Evolutionary conservation across 2,113 vertebrate species (phyloP).

Genomic region (Isichthys henryi): DNA sequence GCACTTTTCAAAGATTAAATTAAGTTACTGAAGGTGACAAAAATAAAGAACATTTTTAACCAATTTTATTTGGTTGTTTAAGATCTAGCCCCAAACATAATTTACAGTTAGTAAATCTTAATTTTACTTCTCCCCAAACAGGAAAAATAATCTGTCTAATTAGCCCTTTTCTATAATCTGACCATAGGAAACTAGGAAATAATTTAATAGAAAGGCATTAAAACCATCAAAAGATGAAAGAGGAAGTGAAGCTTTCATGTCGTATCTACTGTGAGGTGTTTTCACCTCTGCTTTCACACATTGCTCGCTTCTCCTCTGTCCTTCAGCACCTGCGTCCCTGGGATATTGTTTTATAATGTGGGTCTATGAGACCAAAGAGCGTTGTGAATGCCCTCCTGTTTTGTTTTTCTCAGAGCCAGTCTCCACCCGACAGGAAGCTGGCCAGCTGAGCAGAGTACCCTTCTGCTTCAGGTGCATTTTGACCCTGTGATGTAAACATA

Average conservation of each 20-base stretch:
- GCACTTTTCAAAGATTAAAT: background rate
- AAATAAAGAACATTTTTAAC: background rate
- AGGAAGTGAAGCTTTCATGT: background rate
- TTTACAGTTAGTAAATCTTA: background rate
- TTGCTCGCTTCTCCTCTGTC: background rate
- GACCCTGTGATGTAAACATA: constrained; percentile 9
- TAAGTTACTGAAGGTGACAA: background rate
- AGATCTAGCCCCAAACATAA: background rate
- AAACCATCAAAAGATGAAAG: background rate
- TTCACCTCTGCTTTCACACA: background rate
- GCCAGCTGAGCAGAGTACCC: background rate
- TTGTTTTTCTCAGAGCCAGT: background rate
- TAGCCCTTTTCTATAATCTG: background rate
- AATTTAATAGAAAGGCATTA: background rate
- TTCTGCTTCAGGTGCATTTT: background rate
- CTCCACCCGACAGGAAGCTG: background rate
- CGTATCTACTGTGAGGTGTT: background rate
- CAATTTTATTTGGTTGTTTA: background rate
- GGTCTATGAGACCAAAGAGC: background rate
- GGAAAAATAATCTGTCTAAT: background rate
- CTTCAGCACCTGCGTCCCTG: background rate
- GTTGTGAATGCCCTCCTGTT: background rate
- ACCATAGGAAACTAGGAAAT: background rate
- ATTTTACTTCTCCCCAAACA: background rate
- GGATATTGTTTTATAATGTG: background rate